Base-by-base conservation (phyloP, 64 coral and sea anemone genomes). In the Orbicella faveolata region DNA sequence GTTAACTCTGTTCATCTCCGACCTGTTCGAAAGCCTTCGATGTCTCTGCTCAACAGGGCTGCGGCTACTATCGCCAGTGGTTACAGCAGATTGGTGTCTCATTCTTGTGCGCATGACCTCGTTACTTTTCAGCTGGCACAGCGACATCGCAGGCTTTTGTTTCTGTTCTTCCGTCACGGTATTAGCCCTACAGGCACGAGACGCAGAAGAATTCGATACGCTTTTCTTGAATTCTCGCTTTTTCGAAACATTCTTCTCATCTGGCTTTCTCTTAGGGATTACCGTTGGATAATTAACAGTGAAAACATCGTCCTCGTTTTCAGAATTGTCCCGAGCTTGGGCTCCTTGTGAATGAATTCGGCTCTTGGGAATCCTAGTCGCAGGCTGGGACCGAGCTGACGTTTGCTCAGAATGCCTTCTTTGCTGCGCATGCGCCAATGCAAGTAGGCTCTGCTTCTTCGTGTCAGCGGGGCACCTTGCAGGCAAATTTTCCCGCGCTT, bases 371-470 rank as follows among this genome's bases (percentile, higher is more conserved):
- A 34, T 53, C 6, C 65, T 73, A 2, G 18, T 1, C 17, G 37
- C 10, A 52, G 65, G 36, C 8, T 53, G 19, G 7, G 10, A 25
- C 39, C 21, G 68, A 72, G 39, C 13, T 18, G 37, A 53, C 5
- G 19, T 85, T 15, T 73, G 82, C 18, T 85, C 82, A 13, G 82
- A 85, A 52, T 85, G 44, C 21, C 82, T 69, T 11, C 82, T 20
- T 26, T 52, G 16, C 23, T 72, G 82, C 2, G 41, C 82, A 11
- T 85, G 82, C 7, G 82, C 36, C 4, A 59, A 9, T 79, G n/a
- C 52, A 57, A 59, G 1, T 26, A 79, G 48, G 77, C 52, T 59
- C 4, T 79, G 9, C 25, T 79, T 79, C 9, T 52, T 79, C 3
- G 65, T 26, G 36, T 39, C 65, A 7, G 23, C 37, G 3, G 82